Conservation (phyloP, 1,140 invertebrate genomes). For the Drosophila eugracilis region DNA sequence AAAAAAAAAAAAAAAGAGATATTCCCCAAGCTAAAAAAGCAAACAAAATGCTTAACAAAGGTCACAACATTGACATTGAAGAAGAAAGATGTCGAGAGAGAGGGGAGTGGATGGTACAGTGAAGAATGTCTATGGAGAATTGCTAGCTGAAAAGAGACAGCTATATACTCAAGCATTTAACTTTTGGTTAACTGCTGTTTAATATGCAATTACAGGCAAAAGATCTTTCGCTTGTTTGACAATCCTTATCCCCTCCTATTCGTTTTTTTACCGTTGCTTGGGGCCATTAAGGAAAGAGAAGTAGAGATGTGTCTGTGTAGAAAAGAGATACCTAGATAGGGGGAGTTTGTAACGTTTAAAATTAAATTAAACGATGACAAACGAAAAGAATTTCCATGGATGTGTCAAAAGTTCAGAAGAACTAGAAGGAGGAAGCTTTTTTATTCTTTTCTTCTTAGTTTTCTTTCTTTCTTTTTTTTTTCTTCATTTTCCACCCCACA, state of each 20-base stretch:
- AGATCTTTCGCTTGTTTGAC: conserved; percentile 56
- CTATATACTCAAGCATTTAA: no score
- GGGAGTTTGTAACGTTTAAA: conserved; percentile 62
- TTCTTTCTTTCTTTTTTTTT: no score
- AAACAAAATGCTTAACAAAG: conserved; percentile 81
- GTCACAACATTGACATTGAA: conserved; percentile 82
- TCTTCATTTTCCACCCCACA: conserved; percentile 56
- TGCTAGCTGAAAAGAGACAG: conserved; percentile 1
- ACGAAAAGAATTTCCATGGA: conserved; percentile 69
- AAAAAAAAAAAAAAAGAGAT: conserved; percentile 29
- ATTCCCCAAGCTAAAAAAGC: conserved; percentile 57
- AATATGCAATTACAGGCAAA: conserved; percentile 77
- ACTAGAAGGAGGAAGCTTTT: conserved; percentile 34
- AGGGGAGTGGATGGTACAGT: not conserved
- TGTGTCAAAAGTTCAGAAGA: conserved; percentile 56
- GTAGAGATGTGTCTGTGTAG: conserved; percentile 2
- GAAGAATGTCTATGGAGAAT: conserved; percentile 25
- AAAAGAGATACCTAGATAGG: conserved; percentile 1
- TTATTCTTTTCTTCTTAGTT: no score
- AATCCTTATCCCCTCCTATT: conserved; percentile 15
- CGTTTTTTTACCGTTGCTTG: conserved; percentile 60
- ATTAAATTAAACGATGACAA: conserved; percentile 79
- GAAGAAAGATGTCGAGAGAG: conserved; percentile 42
- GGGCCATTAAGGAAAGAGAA: conserved; percentile 48
- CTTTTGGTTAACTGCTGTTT: conserved; percentile 77